A percentile compares a stretch with the other conserved stretches of the same genome.
These are phyloP conservation scores for Nasonovia ribisnigri DNA, from an alignment of 2,888 invertebrate species.

Conservation along the genomic window DNA sequence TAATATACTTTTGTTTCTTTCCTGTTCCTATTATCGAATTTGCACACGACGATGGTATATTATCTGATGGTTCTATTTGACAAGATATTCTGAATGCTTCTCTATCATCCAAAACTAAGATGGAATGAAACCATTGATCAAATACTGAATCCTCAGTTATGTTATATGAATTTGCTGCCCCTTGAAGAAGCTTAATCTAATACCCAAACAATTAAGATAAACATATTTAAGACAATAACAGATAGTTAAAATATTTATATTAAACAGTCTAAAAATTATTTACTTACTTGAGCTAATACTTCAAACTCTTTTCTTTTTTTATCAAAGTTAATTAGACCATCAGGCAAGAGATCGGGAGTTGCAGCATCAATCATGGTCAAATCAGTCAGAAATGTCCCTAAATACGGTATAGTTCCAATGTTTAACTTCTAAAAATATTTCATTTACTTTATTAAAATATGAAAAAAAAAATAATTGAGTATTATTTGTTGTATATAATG, in stretches of 20 bases:
- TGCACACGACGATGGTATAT: conserved; percentile 29
- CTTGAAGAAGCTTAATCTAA: conserved; percentile 93
- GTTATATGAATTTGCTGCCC: conserved; percentile 95
- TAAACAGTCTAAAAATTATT: not conserved
- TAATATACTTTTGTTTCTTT: conserved; percentile 49
- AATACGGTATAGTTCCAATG: conserved; percentile 96
- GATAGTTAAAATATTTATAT: conserved; percentile 27
- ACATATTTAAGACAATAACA: not conserved
- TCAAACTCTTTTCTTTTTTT: conserved; percentile 98
- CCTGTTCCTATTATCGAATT: conserved; percentile 35
- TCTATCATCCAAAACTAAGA: conserved; percentile 90
- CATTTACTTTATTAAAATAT: not conserved
- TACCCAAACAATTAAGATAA: not conserved
- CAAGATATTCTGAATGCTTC: conserved; percentile 92
- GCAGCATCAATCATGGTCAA: conserved; percentile 99
- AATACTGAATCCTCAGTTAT: conserved; percentile 88
- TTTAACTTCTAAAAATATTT: conserved; percentile 76
- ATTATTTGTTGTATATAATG: not conserved
- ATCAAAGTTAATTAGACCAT: conserved; percentile 96
- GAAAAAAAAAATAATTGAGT: not conserved
- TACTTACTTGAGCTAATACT: conserved; percentile 83
- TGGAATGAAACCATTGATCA: conserved; percentile 95
- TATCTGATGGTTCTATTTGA: conserved; percentile 80
- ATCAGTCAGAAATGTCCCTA: conserved; percentile 98
- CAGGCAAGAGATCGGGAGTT: conserved; percentile 83